Conservation (phyloP, 1,140 invertebrate species). For the Amyelois transitella region DNA sequence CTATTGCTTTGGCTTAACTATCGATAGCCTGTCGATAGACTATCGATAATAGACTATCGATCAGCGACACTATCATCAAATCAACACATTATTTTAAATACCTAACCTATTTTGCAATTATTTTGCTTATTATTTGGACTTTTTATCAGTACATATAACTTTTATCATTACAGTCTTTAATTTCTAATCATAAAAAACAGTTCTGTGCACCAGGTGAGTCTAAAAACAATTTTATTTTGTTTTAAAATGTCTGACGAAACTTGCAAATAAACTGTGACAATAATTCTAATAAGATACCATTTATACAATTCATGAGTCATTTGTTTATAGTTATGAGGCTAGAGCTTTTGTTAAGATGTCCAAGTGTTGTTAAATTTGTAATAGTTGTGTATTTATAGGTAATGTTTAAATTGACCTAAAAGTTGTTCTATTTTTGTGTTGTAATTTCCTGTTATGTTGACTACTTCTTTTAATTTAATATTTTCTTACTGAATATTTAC, state of each 20-base stretch:
- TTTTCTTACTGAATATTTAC: too few relatives aligned
- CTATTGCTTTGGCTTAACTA: too few relatives aligned
- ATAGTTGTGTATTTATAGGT: conserved; percentile 15
- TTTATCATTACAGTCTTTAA: background rate
- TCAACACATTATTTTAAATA: background rate
- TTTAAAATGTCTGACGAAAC: background rate
- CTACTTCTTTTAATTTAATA: too few relatives aligned
- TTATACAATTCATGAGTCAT: background rate
- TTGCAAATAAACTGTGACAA: background rate
- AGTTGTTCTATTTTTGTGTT: conserved; percentile 6
- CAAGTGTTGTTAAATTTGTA: background rate
- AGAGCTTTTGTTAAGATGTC: background rate
- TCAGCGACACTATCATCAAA: background rate
- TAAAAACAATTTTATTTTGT: background rate
- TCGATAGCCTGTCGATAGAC: too few relatives aligned
- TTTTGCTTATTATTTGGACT: background rate
- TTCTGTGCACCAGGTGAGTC: background rate
- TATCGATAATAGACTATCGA: too few relatives aligned
- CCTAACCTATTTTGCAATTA: background rate
- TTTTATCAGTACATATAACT: background rate
- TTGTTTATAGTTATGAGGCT: background rate
- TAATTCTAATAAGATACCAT: background rate
- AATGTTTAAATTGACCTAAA: conserved; percentile 11
- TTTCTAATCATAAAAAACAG: background rate
- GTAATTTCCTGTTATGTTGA: background rate